These are phyloP conservation scores for Cavia porcellus DNA, from an alignment of 2,113 vertebrate species.

Conservation along the genomic window DNA sequence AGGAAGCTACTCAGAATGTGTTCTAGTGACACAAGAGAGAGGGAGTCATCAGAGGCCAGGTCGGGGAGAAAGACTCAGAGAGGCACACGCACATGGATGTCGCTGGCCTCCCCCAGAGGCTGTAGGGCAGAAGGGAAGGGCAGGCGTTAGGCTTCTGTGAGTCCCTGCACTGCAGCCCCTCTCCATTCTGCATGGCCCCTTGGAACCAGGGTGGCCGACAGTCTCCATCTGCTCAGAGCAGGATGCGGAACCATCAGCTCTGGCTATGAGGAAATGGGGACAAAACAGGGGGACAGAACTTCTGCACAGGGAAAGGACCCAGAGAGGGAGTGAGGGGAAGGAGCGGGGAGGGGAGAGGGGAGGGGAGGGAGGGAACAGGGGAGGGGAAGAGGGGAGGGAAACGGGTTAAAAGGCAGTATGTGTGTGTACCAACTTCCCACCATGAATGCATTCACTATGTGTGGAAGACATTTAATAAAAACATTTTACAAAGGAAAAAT, in stretches of 20 bases:
- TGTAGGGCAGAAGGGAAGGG: neutral
- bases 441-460: neutral
- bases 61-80: neutral
- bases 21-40: neutral
- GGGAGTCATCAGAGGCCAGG: neutral
- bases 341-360: neutral
- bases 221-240: neutral
- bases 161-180: too few relatives aligned
- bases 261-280: neutral
- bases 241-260: neutral
- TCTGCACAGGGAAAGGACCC: neutral
- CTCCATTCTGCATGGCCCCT: neutral
- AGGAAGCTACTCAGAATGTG: neutral
- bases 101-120: neutral
- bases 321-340: neutral
- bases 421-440: neutral
- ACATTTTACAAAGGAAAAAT: neutral
- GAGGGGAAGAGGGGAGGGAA: neutral
- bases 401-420: neutral
- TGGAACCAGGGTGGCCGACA: neutral
- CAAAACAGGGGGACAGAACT: neutral
- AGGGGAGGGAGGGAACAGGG: too few relatives aligned
- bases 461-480: neutral
- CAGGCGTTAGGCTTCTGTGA: neutral
- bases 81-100: neutral